A percentile compares a stretch with the other conserved stretches of the same genome.
Conservation (phyloP, 2,888 invertebrate species). For the Elegia similella region DNA sequence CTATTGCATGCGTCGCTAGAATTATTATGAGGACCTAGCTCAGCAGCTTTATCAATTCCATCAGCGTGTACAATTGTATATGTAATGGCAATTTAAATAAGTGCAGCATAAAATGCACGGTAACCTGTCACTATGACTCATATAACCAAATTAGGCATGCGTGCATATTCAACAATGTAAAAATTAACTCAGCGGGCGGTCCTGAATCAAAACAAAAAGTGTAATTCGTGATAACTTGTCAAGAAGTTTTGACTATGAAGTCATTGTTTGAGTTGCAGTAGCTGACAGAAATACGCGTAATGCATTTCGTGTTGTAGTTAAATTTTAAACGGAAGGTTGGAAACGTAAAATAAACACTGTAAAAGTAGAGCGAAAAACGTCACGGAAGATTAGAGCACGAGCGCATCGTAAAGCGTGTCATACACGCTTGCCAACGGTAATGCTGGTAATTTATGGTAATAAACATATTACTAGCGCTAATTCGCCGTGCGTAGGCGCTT, state of each 20-base stretch:
- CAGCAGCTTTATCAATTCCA: conserved; percentile 11
- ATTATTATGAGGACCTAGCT: conserved; percentile 13
- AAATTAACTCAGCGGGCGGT: conserved; percentile 7
- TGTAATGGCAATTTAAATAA: conserved; percentile 8
- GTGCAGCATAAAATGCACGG: conserved; percentile 4
- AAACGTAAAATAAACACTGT: neutral
- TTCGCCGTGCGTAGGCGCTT: neutral
- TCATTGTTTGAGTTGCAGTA: neutral
- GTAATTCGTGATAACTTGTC: neutral
- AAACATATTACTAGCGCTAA: neutral
- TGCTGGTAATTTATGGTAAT: conserved; percentile 1
- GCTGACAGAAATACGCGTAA: neutral
- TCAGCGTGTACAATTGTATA: conserved; percentile 12
- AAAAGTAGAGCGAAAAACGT: neutral
- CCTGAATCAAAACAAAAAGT: neutral
- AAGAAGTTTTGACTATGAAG: neutral
- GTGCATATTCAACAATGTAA: conserved; percentile 4
- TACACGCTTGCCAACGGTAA: neutral
- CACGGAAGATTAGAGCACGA: neutral
- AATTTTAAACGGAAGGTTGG: neutral
- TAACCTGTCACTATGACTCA: conserved; percentile 12
- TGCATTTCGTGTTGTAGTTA: neutral
- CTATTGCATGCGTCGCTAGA: conserved; percentile 7
- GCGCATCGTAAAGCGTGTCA: neutral
- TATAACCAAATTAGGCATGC: conserved; percentile 7